phyloP scores from a whole-genome alignment of 2,888 invertebrate species.

The Morpho achilles region DNA sequence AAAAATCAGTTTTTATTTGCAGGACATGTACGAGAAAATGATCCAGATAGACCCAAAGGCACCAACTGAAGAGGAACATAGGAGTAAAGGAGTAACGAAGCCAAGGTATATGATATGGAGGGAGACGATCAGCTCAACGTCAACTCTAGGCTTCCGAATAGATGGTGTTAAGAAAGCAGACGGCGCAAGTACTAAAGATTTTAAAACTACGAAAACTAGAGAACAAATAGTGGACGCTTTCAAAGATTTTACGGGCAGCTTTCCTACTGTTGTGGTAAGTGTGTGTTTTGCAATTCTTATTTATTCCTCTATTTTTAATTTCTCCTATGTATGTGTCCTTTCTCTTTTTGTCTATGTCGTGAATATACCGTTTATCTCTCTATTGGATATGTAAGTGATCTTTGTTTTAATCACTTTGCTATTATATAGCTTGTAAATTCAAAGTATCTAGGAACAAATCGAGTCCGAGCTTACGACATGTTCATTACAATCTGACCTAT shows the following conservation, averaged over 20 bases:
- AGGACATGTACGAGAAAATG: conserved; percentile 99
- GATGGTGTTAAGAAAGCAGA: conserved; percentile 95
- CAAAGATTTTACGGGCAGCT: conserved; percentile 88
- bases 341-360: background rate
- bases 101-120: conserved; percentile 97
- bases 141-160: conserved; percentile 96
- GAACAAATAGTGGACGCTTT: conserved; percentile 91
- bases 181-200: conserved; percentile 95
- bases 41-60: conserved; percentile 94
- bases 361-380: no score
- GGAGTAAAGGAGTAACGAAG: conserved; percentile 94
- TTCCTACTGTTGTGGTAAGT: conserved; percentile 88
- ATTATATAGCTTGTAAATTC: no score
- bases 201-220: conserved; percentile 93
- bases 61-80: conserved; percentile 93
- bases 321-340: no score
- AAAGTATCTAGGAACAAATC: background rate
- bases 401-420: no score
- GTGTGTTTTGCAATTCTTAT: background rate
- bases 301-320: no score
- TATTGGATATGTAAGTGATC: no score
- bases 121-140: conserved; percentile 98
- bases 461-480: background rate
- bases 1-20: conserved; percentile 32
- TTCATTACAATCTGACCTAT: conserved; percentile 1